These are phyloP conservation scores for Australoheros scitulus DNA, from an alignment of 2,113 vertebrate genomes.

Conservation along the genomic window DNA sequence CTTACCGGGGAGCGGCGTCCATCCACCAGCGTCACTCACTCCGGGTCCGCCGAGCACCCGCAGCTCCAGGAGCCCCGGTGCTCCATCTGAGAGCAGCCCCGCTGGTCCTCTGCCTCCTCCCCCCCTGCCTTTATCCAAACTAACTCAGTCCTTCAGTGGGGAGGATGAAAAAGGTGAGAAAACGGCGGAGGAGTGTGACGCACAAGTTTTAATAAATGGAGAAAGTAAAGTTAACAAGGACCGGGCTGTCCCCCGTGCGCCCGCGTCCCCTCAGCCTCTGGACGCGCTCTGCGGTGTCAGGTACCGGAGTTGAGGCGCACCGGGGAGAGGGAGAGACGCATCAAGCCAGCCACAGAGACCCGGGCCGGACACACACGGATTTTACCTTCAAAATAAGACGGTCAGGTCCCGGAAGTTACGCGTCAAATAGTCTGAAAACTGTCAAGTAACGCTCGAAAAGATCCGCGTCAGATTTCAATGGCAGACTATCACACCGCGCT, in stretches of 20 bases:
- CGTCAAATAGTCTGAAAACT: not conserved
- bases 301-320: constrained; percentile 74
- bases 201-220: constrained; percentile 49
- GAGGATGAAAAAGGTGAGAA: not conserved
- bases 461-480: not conserved
- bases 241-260: constrained; percentile 29
- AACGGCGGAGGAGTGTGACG: not conserved
- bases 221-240: constrained; percentile 60
- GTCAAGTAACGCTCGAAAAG: not conserved
- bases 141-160: constrained; percentile 63
- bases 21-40: constrained; percentile 71
- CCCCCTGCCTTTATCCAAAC: constrained; percentile 59
- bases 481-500: not conserved
- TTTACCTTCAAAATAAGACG: constrained; percentile 62
- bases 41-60: constrained; percentile 69
- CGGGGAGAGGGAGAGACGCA: constrained; percentile 54
- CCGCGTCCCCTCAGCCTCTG: constrained; percentile 53
- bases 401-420: constrained; percentile 29
- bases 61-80: constrained; percentile 66
- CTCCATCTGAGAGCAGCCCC: constrained; percentile 73
- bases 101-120: constrained; percentile 52
- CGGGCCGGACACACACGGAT: not conserved
- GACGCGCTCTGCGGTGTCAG: constrained; percentile 68
- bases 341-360: constrained; percentile 44
- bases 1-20: constrained; percentile 74